phyloP scores from a whole-genome alignment of 2,113 vertebrate species.

The Caretta caretta region DNA sequence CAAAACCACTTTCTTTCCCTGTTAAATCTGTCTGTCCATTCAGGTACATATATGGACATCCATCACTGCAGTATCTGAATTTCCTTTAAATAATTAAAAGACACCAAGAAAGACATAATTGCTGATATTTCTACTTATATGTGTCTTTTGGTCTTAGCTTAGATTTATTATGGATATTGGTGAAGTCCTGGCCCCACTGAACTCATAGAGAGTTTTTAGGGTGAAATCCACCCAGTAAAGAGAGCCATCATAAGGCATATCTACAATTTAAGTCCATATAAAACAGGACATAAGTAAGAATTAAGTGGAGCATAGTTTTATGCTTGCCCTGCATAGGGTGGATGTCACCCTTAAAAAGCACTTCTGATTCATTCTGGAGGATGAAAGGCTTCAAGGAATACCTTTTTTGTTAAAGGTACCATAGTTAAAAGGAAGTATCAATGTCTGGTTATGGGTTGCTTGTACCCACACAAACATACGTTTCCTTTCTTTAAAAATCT shows the following conservation, averaged over 20 bases:
- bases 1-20: background rate
- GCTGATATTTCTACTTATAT: background rate
- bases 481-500: background rate
- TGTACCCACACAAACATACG: background rate
- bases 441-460: background rate
- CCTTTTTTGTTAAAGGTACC: background rate
- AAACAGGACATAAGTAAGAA: accelerated
- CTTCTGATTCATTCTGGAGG: background rate
- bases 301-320: accelerated
- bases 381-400: background rate
- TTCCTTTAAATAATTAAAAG: background rate
- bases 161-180: background rate
- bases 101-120: accelerated
- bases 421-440: background rate
- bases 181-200: background rate
- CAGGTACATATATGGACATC: background rate
- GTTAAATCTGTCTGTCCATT: background rate
- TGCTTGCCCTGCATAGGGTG: background rate
- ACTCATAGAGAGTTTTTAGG: background rate
- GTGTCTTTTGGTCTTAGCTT: background rate
- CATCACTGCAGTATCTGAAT: background rate
- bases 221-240: background rate
- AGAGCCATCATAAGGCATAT: accelerated
- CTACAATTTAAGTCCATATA: accelerated
- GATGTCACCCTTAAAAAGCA: background rate